Evolutionary conservation across 2,797 vertebrate genomes (phyloP).

Genomic region (Muraenolepis orangiensis): DNA sequence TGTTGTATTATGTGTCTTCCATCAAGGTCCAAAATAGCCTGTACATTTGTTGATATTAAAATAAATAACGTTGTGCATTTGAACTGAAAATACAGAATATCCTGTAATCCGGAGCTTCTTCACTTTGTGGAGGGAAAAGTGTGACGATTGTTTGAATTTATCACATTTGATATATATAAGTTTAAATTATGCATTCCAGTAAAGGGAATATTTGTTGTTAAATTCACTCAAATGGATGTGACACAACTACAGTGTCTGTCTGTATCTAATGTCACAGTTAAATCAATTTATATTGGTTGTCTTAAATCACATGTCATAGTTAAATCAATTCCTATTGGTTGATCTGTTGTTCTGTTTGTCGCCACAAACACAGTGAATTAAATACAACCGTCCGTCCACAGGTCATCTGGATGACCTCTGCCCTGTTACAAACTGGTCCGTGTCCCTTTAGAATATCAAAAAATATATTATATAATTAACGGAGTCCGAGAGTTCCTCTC

Average conservation of each 20-base stretch:
- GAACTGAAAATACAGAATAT: conserved; percentile 50
- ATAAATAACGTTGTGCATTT: conserved; percentile 47
- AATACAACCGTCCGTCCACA: conserved; percentile 5
- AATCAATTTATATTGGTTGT: conserved; percentile 52
- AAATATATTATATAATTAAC: conserved; percentile 49
- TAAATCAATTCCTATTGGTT: conserved; percentile 51
- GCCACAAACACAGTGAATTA: conserved; percentile 69
- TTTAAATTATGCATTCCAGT: conserved; percentile 74
- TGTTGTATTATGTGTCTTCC: not conserved
- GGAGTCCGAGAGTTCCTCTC: conserved; percentile 55
- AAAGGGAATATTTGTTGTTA: conserved; percentile 33
- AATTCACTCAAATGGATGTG: conserved; percentile 15
- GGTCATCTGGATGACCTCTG: conserved; percentile 25
- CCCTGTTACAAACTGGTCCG: conserved; percentile 64
- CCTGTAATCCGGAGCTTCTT: conserved; percentile 44
- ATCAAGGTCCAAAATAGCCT: conserved; percentile 19
- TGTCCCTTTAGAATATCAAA: conserved; percentile 62
- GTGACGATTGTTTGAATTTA: conserved; percentile 52
- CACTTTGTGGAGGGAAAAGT: conserved; percentile 28
- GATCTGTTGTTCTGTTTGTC: conserved; percentile 60
- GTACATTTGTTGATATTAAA: conserved; percentile 1
- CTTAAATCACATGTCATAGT: conserved; percentile 37
- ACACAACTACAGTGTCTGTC: too few species aligned
- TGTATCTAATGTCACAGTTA: conserved; percentile 35
- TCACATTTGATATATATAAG: conserved; percentile 58